A percentile compares a stretch with the other conserved stretches of the same genome.
Conservation (phyloP, 2,113 vertebrate genomes). For the Sapayoa aenigma region DNA sequence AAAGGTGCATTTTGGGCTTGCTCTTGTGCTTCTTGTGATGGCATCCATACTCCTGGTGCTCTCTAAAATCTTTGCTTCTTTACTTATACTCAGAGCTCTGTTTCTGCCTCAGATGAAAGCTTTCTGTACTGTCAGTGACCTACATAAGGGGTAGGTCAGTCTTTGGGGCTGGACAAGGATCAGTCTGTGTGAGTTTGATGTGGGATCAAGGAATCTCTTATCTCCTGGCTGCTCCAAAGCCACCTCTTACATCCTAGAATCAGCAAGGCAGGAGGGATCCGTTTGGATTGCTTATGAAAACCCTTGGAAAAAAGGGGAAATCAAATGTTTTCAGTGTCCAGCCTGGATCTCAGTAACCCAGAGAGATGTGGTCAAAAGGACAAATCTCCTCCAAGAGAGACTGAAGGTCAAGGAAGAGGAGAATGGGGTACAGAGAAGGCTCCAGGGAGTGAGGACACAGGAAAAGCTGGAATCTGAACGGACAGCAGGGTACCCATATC, state of each 20-base stretch:
- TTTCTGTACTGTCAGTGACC: slow-evolving; percentile 59
- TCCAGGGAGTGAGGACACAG: neutral
- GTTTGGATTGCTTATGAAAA: neutral
- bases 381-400: neutral
- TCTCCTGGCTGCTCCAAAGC: neutral
- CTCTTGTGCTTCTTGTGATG: neutral
- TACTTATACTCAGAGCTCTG: neutral
- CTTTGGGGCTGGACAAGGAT: slow-evolving; percentile 66
- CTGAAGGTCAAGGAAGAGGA: neutral
- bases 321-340: neutral
- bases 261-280: neutral
- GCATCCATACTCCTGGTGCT: neutral
- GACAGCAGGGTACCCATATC: neutral
- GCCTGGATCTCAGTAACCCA: neutral
- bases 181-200: slow-evolving; percentile 71
- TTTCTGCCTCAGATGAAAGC: slow-evolving; percentile 41
- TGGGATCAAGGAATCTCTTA: slow-evolving; percentile 33
- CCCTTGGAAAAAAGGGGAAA: neutral
- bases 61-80: neutral
- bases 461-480: neutral
- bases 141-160: slow-evolving; percentile 76
- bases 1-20: neutral
- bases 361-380: neutral
- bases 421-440: neutral
- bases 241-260: neutral